Conservation (phyloP, 2,888 invertebrate genomes). For the Drosophila tanythrix region DNA sequence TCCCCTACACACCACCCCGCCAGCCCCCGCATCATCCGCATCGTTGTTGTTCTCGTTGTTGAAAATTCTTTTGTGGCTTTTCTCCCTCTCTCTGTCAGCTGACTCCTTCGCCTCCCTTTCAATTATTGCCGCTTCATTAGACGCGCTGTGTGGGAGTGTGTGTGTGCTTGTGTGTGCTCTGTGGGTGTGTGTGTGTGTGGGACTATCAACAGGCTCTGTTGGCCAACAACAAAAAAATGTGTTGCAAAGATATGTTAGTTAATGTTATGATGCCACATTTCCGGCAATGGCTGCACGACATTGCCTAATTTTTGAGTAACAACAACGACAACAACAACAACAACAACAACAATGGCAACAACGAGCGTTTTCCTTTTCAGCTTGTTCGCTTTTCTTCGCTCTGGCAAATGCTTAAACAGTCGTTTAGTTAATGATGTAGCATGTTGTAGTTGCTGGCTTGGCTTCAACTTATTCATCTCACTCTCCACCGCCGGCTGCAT, state of each 20-base stretch:
- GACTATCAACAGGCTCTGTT: slow-evolving; percentile 74
- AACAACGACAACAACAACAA: slow-evolving; percentile 18
- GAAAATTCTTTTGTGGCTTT: slow-evolving; percentile 32
- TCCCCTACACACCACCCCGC: background rate
- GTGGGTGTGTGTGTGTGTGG: background rate
- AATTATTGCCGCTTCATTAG: slow-evolving; percentile 72
- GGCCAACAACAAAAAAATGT: slow-evolving; percentile 30
- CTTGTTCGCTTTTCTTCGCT: slow-evolving; percentile 4
- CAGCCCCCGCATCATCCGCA: background rate
- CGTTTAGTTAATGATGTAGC: slow-evolving; percentile 80
- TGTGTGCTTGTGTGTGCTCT: slow-evolving; percentile 35
- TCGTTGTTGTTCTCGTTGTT: slow-evolving; percentile 1
- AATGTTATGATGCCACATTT: slow-evolving; percentile 80
- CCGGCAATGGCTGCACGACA: slow-evolving; percentile 38
- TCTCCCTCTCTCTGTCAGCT: background rate
- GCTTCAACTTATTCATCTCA: slow-evolving; percentile 2
- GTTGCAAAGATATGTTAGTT: slow-evolving; percentile 78
- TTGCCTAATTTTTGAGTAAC: slow-evolving; percentile 60
- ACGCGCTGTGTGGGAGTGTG: slow-evolving; percentile 42
- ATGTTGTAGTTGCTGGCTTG: slow-evolving; percentile 27
- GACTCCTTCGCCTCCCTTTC: background rate
- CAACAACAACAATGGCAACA: slow-evolving; percentile 10
- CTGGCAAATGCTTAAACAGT: slow-evolving; percentile 72
- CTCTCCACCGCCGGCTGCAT: slow-evolving; percentile 16
- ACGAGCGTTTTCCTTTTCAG: background rate